Evolutionary conservation across 2,888 invertebrate species (phyloP).

Genomic region (Chaitophorus viminalis): DNA sequence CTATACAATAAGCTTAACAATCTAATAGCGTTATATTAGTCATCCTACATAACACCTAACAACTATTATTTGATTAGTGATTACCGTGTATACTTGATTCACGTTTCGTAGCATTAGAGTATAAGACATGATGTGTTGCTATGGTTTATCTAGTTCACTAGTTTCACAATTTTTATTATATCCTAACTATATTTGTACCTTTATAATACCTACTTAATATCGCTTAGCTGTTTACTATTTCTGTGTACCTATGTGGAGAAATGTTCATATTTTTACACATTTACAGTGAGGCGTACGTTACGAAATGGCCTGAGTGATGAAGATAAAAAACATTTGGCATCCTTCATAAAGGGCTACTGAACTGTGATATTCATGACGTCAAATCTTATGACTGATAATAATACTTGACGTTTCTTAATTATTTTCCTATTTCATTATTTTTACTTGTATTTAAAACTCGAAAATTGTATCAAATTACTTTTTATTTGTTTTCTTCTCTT

Average conservation of each 20-base stretch:
- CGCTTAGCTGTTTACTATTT: background rate
- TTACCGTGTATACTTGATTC: background rate
- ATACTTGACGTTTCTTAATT: slow-evolving; percentile 51
- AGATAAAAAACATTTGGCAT: slow-evolving; percentile 81
- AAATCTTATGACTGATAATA: slow-evolving; percentile 57
- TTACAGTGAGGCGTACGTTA: slow-evolving; percentile 82
- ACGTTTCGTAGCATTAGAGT: background rate
- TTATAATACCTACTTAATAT: background rate
- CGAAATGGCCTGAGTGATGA: slow-evolving; percentile 84
- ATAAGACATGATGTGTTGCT: background rate
- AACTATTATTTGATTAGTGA: too few species aligned
- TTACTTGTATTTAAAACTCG: slow-evolving; percentile 26
- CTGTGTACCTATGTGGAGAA: background rate
- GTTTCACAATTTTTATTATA: background rate
- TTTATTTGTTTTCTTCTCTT: slow-evolving; percentile 17
- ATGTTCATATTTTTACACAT: background rate
- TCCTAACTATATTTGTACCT: background rate
- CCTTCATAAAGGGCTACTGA: slow-evolving; percentile 79
- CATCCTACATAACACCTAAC: background rate
- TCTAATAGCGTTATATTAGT: background rate
- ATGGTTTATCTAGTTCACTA: background rate
- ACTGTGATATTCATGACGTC: slow-evolving; percentile 59
- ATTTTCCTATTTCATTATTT: slow-evolving; percentile 51
- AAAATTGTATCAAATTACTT: background rate
- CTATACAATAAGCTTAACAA: background rate